Base-by-base conservation (phyloP, 2,888 invertebrate species). In the Caenorhabditis zanzibari region DNA sequence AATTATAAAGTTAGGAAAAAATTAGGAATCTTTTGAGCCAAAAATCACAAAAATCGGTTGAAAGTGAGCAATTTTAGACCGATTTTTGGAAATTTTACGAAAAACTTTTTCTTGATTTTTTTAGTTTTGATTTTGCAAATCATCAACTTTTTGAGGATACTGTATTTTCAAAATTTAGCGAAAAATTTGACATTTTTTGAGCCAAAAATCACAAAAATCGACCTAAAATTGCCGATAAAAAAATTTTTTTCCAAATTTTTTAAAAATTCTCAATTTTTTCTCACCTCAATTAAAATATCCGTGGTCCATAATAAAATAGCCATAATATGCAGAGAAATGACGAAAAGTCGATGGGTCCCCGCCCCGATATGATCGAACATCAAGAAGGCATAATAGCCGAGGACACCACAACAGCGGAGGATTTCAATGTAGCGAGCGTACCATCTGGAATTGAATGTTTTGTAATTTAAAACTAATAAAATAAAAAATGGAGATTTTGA, bases 341-440 rank as follows among this genome's bases (percentile, higher is more conserved):
- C 86, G 72, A 89, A 91, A 26, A 91, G 64, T 24, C 91, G 84
- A 82, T 91, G 90, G 10, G 91, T 85, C n/a, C 88, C 85, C 10
- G 89, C 81, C 0, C 91, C 91, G 61, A 88, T 86, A 47, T 86
- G 83, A 66, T 90, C 90, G 32, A 91, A 68, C 26, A 89, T 76
- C 1, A 89, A 75, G 16, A 87, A 35, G 10, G 71, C 73, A 63
- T 90, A 91, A 66, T 90, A 91, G 49, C 59, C 82, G 28, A 91
- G 77, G 16, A 91, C 90, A 38, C 86, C 87, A n/a, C 71, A 26
- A 24, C 89, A 90, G 4, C 91, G 88, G 38, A 75, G 61, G 5
- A 91, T 88, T 71, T 91, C 91, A 10, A 90, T 74, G 63, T 85
- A 86, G 0, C 89, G 84, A 2, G 91, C 90, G 73, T 85, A 91